Base-by-base conservation (phyloP, 2,888 invertebrate species). In the Plebejus anna region DNA sequence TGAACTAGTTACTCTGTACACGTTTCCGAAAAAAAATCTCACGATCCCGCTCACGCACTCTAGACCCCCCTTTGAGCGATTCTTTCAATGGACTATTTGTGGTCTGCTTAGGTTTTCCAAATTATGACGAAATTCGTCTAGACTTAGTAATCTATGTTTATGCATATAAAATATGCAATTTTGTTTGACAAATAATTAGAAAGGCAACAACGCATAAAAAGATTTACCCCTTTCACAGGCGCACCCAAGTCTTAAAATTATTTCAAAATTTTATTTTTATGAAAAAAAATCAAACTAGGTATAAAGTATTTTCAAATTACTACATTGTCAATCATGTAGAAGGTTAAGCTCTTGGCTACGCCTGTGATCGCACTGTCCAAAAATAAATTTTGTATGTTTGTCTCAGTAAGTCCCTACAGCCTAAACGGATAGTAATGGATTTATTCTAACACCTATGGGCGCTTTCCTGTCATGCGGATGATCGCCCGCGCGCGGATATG, bases 91-190 rank as follows among this genome's bases (percentile, higher is more conserved):
- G 22, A 22, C 22, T 22, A 22, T 57, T 57, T 57, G n/a, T 55
- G 5, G 5, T 55, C 55, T 55, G 16, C 1, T 55, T 57, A 57
- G 59, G n/a, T 61, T 61, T 61, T 61, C 28, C 11, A 28, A 61
- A 28, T 61, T 61, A 61, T 28, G 9, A 61, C 11, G 11, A 61
- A 28, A 9, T 9, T 61, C 28, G 61, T 11, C 28, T 61, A 28
- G 61, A 61, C 61, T 61, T 61, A 28, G 28, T 28, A 61, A 61
- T 61, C 22, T 51, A 72, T 6, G 22, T 47, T 72, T 72, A 72
- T 47, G 72, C 72, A 51, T 72, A 72, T 72, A 28, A 51, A 72
- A 72, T 72, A 72, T 72, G 72, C 28, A 72, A 72, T 51, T 28
- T 28, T 61, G 61, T 61, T 61, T 28, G 61, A 61, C 7, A 59